phyloP scores from a whole-genome alignment of 2,113 vertebrate genomes.

The Brachyistius frenatus region DNA sequence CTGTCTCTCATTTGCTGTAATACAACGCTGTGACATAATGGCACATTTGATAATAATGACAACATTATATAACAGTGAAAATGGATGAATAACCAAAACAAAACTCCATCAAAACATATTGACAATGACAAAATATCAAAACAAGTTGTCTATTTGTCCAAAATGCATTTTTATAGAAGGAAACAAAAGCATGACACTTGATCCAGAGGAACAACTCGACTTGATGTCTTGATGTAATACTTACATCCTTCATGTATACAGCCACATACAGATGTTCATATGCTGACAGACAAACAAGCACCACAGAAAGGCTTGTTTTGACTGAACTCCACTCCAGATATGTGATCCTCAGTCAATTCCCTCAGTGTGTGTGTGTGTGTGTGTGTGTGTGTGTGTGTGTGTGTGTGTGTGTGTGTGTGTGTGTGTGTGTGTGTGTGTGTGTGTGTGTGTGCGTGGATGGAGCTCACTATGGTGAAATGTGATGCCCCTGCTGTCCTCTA shows the following conservation, averaged over 20 bases:
- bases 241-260: background rate
- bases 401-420: conserved; percentile 55
- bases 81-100: background rate
- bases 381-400: conserved; percentile 47
- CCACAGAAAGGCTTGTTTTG: conserved; percentile 61
- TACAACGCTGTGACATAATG: conserved; percentile 26
- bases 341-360: conserved; percentile 62
- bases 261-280: background rate
- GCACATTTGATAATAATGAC: conserved; percentile 16
- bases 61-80: background rate
- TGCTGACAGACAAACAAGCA: conserved; percentile 37
- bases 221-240: background rate
- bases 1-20: conserved; percentile 7
- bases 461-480: conserved; percentile 63
- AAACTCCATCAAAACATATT: background rate
- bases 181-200: background rate
- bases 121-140: too few relatives aligned
- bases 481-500: conserved; percentile 62
- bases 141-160: background rate
- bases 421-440: conserved; percentile 19
- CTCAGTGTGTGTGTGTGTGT: conserved; percentile 41
- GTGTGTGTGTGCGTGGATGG: conserved; percentile 31
- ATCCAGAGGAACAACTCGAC: background rate
- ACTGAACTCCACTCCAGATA: conserved; percentile 61
- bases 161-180: too few relatives aligned